These are phyloP conservation scores for Psammodynastes pulverulentus DNA, from an alignment of 2,113 vertebrate genomes.

Conservation along the genomic window DNA sequence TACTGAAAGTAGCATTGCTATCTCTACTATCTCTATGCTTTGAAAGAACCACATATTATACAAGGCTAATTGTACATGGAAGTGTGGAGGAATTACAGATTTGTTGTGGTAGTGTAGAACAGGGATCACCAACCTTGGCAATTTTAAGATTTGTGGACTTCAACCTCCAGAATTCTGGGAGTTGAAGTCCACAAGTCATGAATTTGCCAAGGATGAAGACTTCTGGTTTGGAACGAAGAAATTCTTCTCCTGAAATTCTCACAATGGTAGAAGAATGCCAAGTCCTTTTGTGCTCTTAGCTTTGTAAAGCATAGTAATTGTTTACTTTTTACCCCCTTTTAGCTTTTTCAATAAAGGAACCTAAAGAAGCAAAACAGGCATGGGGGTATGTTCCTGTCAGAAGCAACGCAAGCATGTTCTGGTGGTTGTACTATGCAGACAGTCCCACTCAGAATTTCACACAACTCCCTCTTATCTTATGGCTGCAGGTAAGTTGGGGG, in stretches of 20 bases:
- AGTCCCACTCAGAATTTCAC: slow-evolving; percentile 68
- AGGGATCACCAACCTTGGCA: background rate
- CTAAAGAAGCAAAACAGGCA: slow-evolving; percentile 64
- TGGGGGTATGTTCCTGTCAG: slow-evolving; percentile 90
- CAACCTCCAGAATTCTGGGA: background rate
- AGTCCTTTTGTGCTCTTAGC: background rate
- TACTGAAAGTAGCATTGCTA: background rate
- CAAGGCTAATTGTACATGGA: background rate
- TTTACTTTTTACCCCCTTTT: background rate
- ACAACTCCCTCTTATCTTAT: slow-evolving; percentile 86
- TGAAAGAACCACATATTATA: background rate
- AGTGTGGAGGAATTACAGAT: background rate
- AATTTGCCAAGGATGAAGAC: background rate
- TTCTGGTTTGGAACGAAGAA: background rate
- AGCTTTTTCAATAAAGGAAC: slow-evolving; percentile 54
- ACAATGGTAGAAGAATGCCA: background rate
- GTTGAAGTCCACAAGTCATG: background rate
- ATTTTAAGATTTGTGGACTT: background rate
- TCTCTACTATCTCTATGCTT: background rate
- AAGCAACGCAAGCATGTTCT: slow-evolving; percentile 90
- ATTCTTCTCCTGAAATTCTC: background rate
- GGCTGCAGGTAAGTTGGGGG: slow-evolving; percentile 85
- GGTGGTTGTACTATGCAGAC: slow-evolving; percentile 92
- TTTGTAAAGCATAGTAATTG: background rate
- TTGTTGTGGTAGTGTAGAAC: background rate